Percentiles rank a stretch among this genome's conserved stretches.
Conservation (phyloP, 64 coral and sea anemone genomes). For the Montipora efflorescens region DNA sequence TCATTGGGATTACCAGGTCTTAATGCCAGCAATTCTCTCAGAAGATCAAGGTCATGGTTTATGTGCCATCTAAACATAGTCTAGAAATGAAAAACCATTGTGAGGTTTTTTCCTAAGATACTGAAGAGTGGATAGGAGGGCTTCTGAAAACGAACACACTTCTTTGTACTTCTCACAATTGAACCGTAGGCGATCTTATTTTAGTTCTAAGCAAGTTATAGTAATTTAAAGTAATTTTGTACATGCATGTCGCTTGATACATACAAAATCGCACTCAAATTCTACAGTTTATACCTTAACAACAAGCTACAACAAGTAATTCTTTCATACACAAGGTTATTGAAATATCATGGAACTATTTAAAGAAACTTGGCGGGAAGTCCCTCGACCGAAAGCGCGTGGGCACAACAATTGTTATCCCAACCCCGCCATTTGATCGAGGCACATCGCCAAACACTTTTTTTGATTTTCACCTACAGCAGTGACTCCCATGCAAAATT, state of each 20-base stretch:
- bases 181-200: constrained; percentile 25
- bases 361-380: background rate
- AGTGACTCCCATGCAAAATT: constrained; percentile 7
- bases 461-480: background rate
- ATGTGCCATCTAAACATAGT: constrained; percentile 42
- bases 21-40: constrained; percentile 31
- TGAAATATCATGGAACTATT: constrained; percentile 9
- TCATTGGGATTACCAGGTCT: constrained; percentile 24
- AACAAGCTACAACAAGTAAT: constrained; percentile 37
- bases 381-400: background rate
- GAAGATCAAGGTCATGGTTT: constrained; percentile 50
- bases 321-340: background rate
- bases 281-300: constrained; percentile 44
- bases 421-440: constrained; percentile 39
- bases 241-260: constrained; percentile 23
- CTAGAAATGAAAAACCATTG: constrained; percentile 61
- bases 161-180: constrained; percentile 50
- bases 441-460: background rate
- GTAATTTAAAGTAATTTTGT: constrained; percentile 7
- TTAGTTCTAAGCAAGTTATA: constrained; percentile 49
- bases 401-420: background rate
- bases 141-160: constrained; percentile 53
- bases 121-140: constrained; percentile 47
- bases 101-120: constrained; percentile 58
- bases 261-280: constrained; percentile 18